These are phyloP conservation scores for Paradisaea rubra DNA, from an alignment of 2,113 vertebrate genomes.

Conservation along the genomic window DNA sequence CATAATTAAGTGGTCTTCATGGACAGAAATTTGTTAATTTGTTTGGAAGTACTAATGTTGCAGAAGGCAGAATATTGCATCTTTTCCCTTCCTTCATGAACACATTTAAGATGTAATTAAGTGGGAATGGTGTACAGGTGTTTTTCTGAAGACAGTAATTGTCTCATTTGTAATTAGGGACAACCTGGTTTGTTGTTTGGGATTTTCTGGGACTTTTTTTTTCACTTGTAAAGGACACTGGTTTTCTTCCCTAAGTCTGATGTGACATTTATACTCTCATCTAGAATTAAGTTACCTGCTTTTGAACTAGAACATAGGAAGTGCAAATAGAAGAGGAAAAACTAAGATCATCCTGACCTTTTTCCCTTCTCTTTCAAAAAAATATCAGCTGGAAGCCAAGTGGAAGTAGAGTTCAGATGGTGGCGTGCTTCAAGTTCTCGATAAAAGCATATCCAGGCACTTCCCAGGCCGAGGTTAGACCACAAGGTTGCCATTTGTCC, in stretches of 20 bases:
- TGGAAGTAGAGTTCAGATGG: background rate
- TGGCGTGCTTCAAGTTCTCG: background rate
- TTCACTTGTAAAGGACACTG: background rate
- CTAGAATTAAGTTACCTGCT: background rate
- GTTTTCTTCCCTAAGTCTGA: background rate
- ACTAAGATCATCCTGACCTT: rapidly evolving
- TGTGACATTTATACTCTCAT: background rate
- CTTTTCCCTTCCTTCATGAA: background rate
- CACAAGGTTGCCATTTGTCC: background rate
- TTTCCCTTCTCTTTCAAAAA: background rate
- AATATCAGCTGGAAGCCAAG: background rate
- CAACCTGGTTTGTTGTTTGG: rapidly evolving
- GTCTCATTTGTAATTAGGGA: background rate
- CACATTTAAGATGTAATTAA: background rate
- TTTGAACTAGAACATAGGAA: background rate
- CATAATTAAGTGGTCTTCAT: background rate
- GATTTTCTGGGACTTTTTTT: background rate
- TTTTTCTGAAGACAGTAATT: background rate
- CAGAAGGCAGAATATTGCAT: background rate
- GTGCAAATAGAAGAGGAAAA: background rate
- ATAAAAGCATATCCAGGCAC: background rate
- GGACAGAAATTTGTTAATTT: background rate
- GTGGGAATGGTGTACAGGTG: background rate
- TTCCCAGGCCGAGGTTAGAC: background rate
- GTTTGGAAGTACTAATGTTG: background rate